Evolutionary conservation across 2,797 vertebrate genomes (phyloP).

Genomic region (Enteromius mattozi): DNA sequence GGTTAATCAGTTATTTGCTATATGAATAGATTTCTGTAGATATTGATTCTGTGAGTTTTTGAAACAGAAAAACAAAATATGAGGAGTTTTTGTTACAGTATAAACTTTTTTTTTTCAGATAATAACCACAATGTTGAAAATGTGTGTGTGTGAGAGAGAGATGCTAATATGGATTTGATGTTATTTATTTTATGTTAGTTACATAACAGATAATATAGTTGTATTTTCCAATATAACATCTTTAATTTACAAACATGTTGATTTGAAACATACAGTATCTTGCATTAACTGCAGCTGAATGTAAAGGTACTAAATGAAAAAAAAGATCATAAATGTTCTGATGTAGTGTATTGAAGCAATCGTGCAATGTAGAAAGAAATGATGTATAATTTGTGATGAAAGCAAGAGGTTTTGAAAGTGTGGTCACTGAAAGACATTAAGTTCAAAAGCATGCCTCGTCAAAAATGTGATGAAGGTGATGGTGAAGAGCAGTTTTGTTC

Average conservation of each 20-base stretch:
- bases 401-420: background rate
- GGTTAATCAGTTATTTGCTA: background rate
- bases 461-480: background rate
- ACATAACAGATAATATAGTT: background rate
- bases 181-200: background rate
- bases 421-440: background rate
- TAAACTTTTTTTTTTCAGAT: background rate
- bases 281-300: background rate
- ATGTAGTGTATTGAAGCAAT: background rate
- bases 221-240: background rate
- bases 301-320: background rate
- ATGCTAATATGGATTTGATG: background rate
- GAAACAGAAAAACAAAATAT: background rate
- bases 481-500: background rate
- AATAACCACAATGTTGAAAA: background rate
- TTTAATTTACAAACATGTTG: background rate
- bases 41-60: background rate
- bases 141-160: background rate
- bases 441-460: background rate
- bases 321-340: background rate
- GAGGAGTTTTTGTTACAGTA: background rate
- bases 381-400: background rate
- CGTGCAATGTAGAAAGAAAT: background rate
- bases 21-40: background rate
- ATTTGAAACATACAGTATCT: background rate